Conservation (phyloP, 2,888 invertebrate genomes). For the Aelia acuminata region DNA sequence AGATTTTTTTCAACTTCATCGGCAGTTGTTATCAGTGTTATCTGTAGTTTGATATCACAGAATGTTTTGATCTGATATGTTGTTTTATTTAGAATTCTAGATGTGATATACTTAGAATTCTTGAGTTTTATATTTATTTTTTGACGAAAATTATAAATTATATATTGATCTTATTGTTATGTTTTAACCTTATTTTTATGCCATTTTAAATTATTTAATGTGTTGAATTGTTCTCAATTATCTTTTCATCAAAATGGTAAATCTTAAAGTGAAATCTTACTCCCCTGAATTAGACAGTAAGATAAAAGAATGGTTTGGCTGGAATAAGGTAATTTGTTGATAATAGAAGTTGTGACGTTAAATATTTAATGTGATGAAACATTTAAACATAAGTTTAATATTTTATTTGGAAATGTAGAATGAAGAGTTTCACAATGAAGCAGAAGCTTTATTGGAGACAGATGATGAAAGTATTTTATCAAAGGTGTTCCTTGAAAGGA, state of each 20-base stretch:
- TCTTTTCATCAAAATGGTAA: not conserved
- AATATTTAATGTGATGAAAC: not conserved
- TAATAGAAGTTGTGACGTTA: too few relatives aligned
- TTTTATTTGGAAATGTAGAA: not conserved
- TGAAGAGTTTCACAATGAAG: constrained; percentile 51
- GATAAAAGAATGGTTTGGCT: constrained; percentile 80
- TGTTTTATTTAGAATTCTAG: not conserved
- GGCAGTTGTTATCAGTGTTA: not conserved
- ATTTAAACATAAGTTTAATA: not conserved
- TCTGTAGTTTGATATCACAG: not conserved
- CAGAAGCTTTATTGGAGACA: not conserved
- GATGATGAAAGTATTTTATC: not conserved
- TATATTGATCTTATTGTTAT: not conserved
- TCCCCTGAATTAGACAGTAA: constrained; percentile 74
- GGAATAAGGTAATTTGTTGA: constrained; percentile 81
- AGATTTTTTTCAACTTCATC: not conserved
- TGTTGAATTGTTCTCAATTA: not conserved
- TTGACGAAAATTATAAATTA: not conserved
- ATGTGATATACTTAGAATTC: not conserved
- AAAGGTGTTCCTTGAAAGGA: constrained; percentile 78
- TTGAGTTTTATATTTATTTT: not conserved
- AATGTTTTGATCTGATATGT: not conserved
- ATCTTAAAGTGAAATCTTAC: not conserved
- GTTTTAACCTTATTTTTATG: not conserved
- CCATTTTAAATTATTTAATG: not conserved